Percentiles rank a stretch among this genome's conserved stretches.
phyloP scores from a whole-genome alignment of 2,797 vertebrate genomes.

The Spinibarbus caldwelli region DNA sequence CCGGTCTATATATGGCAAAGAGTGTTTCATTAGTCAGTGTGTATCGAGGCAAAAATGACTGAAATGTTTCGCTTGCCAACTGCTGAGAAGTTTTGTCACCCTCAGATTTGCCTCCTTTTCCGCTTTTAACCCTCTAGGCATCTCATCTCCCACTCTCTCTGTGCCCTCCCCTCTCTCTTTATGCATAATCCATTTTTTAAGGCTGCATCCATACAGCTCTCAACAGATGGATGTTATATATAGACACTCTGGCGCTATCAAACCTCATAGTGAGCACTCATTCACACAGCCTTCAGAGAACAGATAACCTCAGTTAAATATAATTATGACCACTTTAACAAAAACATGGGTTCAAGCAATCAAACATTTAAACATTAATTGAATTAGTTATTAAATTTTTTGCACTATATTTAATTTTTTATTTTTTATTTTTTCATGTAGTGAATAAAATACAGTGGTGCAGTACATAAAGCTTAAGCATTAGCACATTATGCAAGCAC shows the following conservation, averaged over 20 bases:
- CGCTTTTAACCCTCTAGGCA: background rate
- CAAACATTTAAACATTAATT: background rate
- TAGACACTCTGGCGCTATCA: slow-evolving; percentile 19
- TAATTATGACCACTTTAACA: background rate
- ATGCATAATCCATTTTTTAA: slow-evolving; percentile 43
- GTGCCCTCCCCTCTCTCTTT: background rate
- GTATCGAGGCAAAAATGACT: slow-evolving; percentile 22
- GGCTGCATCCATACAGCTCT: slow-evolving; percentile 38
- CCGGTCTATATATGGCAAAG: slow-evolving; percentile 46
- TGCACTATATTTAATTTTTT: background rate
- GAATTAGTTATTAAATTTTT: background rate
- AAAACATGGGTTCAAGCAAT: background rate
- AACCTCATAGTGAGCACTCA: background rate
- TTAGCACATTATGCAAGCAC: slow-evolving; percentile 36
- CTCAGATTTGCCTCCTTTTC: background rate
- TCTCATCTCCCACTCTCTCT: background rate
- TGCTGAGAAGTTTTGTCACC: background rate
- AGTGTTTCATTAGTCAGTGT: slow-evolving; percentile 33
- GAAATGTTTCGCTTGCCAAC: slow-evolving; percentile 21
- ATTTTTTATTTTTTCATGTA: too few relatives aligned
- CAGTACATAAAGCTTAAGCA: slow-evolving; percentile 5
- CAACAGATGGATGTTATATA: slow-evolving; percentile 46
- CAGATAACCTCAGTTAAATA: background rate
- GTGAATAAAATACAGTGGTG: background rate
- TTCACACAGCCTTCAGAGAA: background rate